These are phyloP conservation scores for Cheirogaleus major DNA, from an alignment of 2,797 vertebrate genomes.

Conservation along the genomic window DNA sequence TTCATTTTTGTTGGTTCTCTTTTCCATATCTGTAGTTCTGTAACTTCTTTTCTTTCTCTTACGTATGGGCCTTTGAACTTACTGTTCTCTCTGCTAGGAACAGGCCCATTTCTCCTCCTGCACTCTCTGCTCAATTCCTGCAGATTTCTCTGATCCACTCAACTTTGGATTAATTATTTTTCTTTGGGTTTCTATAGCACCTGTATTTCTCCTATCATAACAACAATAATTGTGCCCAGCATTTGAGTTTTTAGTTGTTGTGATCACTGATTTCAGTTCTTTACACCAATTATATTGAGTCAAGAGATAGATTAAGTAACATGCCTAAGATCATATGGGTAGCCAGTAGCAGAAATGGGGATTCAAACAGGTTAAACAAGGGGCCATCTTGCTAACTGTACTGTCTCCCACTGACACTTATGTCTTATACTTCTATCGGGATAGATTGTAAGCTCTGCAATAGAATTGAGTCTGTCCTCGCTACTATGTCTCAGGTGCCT, in stretches of 20 bases:
- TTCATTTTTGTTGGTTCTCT: not conserved
- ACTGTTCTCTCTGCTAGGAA: not conserved
- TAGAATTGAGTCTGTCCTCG: not conserved
- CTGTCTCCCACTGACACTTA: not conserved
- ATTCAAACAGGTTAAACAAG: not conserved
- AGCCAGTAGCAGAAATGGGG: not conserved
- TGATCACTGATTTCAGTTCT: not conserved
- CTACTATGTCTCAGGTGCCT: not conserved
- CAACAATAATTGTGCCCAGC: not conserved
- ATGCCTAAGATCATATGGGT: not conserved
- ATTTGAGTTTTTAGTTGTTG: not conserved
- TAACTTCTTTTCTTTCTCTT: not conserved
- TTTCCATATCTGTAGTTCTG: not conserved
- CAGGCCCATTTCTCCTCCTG: not conserved
- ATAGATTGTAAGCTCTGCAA: not conserved
- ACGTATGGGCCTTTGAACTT: not conserved
- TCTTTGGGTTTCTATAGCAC: not conserved
- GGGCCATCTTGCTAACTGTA: not conserved
- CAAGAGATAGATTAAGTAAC: not conserved
- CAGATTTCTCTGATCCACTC: not conserved
- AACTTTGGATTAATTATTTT: not conserved
- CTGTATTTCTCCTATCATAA: not conserved
- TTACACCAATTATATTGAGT: not conserved
- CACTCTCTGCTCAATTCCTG: not conserved
- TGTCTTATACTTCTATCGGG: not conserved